Evolutionary conservation across 23 tunicate genomes (phyloP).

Genomic region (Phallusia fumigata): DNA sequence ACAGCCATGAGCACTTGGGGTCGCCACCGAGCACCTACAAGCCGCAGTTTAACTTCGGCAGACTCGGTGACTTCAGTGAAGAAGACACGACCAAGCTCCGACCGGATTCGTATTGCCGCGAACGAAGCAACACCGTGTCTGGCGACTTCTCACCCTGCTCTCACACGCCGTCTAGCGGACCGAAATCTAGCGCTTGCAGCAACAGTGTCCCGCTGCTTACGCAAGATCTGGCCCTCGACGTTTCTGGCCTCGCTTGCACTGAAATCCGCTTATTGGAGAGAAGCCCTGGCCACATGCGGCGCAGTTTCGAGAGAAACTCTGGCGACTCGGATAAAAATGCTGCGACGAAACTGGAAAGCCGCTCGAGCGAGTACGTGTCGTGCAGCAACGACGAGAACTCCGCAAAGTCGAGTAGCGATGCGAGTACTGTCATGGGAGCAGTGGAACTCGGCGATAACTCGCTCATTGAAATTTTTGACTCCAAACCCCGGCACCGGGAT

Average conservation of each 20-base stretch:
- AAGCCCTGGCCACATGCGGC: background rate
- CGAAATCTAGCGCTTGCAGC: background rate
- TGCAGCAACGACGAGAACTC: conserved; percentile 5
- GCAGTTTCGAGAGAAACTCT: background rate
- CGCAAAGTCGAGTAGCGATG: background rate
- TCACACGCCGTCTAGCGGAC: background rate
- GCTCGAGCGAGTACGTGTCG: conserved; percentile 10
- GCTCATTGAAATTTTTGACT: background rate
- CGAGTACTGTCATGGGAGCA: background rate
- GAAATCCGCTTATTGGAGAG: background rate
- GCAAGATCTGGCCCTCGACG: background rate
- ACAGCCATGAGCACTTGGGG: conserved; percentile 27
- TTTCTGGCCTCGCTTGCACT: background rate
- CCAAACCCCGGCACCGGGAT: conserved; percentile 17
- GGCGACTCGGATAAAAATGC: background rate
- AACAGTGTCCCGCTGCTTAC: conserved; percentile 1
- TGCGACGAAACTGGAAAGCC: background rate
- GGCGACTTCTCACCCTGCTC: conserved; percentile 17
- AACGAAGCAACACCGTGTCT: conserved; percentile 43
- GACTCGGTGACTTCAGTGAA: background rate
- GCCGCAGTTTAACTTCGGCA: conserved; percentile 5
- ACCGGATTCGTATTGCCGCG: conserved; percentile 3
- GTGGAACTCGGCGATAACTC: background rate
- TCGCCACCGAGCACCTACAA: background rate
- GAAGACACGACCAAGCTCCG: conserved; percentile 2